Evolutionary conservation across 2,797 vertebrate species (phyloP).

Genomic region (Hydrocynus forskahlii): DNA sequence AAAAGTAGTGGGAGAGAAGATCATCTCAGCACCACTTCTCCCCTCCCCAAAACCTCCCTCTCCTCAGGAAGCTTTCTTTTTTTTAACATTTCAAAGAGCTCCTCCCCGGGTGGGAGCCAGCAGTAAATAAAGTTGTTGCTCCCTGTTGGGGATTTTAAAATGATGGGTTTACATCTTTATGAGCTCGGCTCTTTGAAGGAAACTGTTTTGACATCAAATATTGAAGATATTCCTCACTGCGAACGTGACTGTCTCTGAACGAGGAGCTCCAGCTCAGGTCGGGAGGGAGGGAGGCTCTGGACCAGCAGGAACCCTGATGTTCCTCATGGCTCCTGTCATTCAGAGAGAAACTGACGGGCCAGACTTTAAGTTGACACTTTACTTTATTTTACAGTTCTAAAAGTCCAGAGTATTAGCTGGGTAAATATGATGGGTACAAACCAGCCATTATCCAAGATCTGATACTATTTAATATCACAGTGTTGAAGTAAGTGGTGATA

Average conservation of each 20-base stretch:
- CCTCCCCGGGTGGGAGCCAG: constrained; percentile 62
- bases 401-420: no score
- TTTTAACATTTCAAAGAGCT: constrained; percentile 75
- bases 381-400: no score
- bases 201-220: constrained; percentile 74
- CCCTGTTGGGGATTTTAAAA: constrained; percentile 65
- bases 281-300: constrained; percentile 34
- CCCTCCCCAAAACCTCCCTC: constrained; percentile 16
- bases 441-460: no score
- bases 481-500: no score
- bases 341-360: constrained; percentile 30
- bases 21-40: constrained; percentile 7
- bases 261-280: constrained; percentile 12
- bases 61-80: constrained; percentile 56
- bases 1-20: constrained; percentile 11
- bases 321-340: constrained; percentile 57
- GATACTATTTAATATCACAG: no score
- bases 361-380: no score
- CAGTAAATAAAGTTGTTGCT: constrained; percentile 70
- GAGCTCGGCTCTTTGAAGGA: constrained; percentile 60
- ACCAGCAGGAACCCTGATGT: constrained; percentile 44
- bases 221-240: constrained; percentile 60
- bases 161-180: constrained; percentile 68
- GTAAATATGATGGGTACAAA: no score
- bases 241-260: constrained; percentile 48